Base-by-base conservation (phyloP, 2,113 vertebrate genomes). In the Cavia aperea region DNA sequence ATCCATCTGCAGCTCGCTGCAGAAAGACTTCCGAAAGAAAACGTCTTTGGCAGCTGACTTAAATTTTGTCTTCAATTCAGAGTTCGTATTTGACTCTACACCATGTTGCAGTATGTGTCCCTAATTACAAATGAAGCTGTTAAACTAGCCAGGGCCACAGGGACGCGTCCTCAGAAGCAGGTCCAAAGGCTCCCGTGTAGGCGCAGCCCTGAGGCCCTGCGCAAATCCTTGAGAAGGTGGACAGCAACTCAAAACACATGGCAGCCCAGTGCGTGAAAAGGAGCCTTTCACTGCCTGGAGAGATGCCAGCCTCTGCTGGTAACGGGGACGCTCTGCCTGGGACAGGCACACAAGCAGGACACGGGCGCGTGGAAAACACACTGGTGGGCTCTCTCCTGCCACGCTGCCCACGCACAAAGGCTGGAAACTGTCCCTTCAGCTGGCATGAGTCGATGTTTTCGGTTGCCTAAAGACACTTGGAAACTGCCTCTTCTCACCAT, bases 31-130 rank as follows among this genome's bases (percentile, higher is more conserved):
- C 21, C 21, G 89, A 95, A 96, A 93, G 72, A 87, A 96, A 96
- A 63, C 54, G 63, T 60, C 90, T 95, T 95, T 95, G 96, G 97
- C 95, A 96, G 95, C 95, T 78, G 92, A 96, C 95, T 96, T 95
- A 91, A 95, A 14, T 84, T 96, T 97, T 97, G 96, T 95, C 97
- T 97, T 96, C 93, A 87, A 97, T 96, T 96, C 96, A 91, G 89
- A 97, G 95, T 95, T 96, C 89, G 93, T 97, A 97, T 97, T 97
- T 97, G 96, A 97, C 92, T 95, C 93, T 95, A 97, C 90, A 70
- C 95, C 31, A 2, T 93, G 46, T 85, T 90, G 95, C 94, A 96
- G 93, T 95, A 94, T 88, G 91, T 97, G 96, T 95, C 94, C 43
- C 62, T 95, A 91, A 90, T 88, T 94, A 62, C 84, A 93, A 93